A percentile compares a stretch with the other conserved stretches of the same genome.
phyloP scores from a whole-genome alignment of 2,797 vertebrate species.

The Falco biarmicus region DNA sequence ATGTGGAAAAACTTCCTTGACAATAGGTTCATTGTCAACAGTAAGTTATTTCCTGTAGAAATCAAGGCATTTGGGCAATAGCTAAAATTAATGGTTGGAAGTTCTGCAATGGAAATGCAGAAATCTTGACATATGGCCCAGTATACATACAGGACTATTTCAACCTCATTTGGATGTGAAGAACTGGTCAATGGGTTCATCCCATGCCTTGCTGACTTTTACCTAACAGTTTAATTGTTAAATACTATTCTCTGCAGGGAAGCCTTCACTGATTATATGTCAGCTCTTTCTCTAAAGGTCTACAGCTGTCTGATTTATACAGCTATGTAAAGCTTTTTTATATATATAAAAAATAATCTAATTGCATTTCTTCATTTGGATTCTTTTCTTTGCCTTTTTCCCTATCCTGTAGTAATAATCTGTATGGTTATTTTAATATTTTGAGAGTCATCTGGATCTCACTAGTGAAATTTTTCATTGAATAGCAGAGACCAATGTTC shows the following conservation, averaged over 20 bases:
- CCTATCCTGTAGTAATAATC: background rate
- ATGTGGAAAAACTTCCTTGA: background rate
- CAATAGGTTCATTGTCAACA: rapidly evolving
- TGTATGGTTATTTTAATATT: background rate
- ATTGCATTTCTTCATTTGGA: background rate
- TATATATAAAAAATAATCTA: background rate
- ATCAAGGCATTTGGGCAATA: background rate
- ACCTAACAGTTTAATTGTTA: background rate
- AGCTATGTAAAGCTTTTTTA: background rate
- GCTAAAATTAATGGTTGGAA: background rate
- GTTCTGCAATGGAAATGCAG: background rate
- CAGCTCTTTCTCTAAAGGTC: background rate
- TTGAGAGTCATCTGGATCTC: background rate
- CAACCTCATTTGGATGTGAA: background rate
- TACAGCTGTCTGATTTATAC: background rate
- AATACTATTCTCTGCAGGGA: background rate
- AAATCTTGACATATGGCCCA: background rate
- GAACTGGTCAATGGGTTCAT: background rate
- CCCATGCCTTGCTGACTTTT: background rate
- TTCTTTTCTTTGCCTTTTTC: background rate
- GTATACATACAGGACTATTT: background rate
- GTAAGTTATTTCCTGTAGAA: background rate
- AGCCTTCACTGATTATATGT: background rate
- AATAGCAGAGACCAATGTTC: background rate
- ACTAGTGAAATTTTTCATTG: background rate